Base-by-base conservation (phyloP, 2,888 invertebrate species). In the Cerastis leucographa region DNA sequence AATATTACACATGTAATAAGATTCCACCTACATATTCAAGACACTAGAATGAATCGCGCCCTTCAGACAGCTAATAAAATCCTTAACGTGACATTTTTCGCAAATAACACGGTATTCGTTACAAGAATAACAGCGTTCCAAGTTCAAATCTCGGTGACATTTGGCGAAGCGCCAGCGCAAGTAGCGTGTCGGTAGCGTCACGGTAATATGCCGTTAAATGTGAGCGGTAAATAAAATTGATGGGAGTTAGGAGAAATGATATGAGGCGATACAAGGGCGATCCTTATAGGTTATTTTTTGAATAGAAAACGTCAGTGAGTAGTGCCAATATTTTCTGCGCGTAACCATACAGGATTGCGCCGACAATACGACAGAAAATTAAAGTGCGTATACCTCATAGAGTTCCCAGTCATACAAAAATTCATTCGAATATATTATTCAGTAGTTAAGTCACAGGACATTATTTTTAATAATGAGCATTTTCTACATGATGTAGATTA, bases 41-140 rank as follows among this genome's bases (percentile, higher is more conserved):
- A 65, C 59, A 64, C 46, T 54, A 76, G 14, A 71, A 25, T 62
- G 56, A 64, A 44, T 71, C 14, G 54, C 40, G 76, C 65, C 74
- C 71, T 85, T 75, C 76, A 78, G 68, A 44, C 67, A 6, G 17
- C 76, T 56, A 74, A 79, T 86, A 81, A 88, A 88, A 82, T 78
- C 77, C 78, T 74, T 82, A 78, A 84, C 71, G 70, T 83, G 89
- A 89, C 89, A 90, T 86, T 87, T 91, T 89, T 87, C 79, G 79
- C 78, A 83, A 90, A 87, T 88, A 89, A 83, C 82, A 81, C 78
- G 86, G 88, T 85, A 83, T 87, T 77, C 69, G 89, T 90, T 90
- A 91, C 91, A 87, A 91, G 90, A 92, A 92, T 92, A 92, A 92
- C 92, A 87, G 79, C 77, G 86, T 81, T 89, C 85, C 91, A 91